Base-by-base conservation (phyloP, 1,140 invertebrate genomes). In the Varroa destructor region DNA sequence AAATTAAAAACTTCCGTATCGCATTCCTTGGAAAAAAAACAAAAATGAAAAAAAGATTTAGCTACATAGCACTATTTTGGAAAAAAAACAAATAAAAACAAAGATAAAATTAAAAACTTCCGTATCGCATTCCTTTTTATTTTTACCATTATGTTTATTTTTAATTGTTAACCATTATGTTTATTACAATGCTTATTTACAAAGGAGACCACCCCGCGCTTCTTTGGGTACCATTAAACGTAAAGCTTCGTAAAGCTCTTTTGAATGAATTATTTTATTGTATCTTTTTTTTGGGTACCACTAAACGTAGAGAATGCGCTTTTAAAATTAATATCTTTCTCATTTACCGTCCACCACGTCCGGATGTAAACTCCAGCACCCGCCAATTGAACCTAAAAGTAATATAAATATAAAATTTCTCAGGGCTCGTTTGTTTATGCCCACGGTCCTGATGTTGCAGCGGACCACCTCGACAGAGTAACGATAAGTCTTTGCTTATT, bases 141-240 rank as follows among this genome's bases (percentile, higher is more conserved):
- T 40, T 14, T 67, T 67, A 67, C 40, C 61, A 43, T 3, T 36
- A 36, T 67, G 46, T 67, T 67, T 67, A 67, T 67, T 67, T 25
- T 25, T 25, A 25, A 25, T 25, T 25, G 25, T 14, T 67, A 36
- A 67, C 40, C 61, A 43, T 3, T 36, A 36, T 67, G 46, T 67
- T 67, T 67, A 67, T 67, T 67, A 67, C 61, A 67, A 67, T 40
- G 61, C 46, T 67, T 67, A 67, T 67, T 43, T 67, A 67, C 61
- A 67, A 46, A 67, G 61, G 61, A 67, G 61, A 67, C 61, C 37
- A 67, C 12, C 61, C 37, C 3, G 61, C 40, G 40, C 40, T 67
- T 37, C 36, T 58, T 67, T 10, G 14, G 40, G 12, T 14, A 12
- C 37, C 40, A 67, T 25, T 25, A 25, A 25, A 25, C 25, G 25